Conservation (phyloP, 2,888 invertebrate species). For the Notodonta ziczac region DNA sequence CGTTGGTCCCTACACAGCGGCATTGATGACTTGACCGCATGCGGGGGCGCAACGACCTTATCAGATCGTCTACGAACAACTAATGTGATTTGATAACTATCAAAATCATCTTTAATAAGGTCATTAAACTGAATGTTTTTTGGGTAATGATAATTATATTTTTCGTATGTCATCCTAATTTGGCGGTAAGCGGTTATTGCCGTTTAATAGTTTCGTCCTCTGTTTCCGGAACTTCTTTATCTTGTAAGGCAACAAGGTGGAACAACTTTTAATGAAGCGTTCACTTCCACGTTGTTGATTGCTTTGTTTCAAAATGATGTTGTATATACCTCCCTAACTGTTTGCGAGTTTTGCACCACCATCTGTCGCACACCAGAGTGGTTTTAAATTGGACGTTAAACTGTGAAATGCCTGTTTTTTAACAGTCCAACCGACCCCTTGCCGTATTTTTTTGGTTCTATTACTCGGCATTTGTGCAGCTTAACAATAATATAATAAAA, state of each 20-base stretch:
- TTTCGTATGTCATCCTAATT: not conserved
- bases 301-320: conserved; percentile 3
- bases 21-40: conserved; percentile 32
- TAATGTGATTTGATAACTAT: conserved; percentile 22
- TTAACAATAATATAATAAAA: not conserved
- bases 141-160: not conserved
- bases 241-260: conserved; percentile 10
- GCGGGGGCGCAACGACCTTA: conserved; percentile 26
- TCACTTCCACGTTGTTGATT: conserved; percentile 6
- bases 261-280: conserved; percentile 7
- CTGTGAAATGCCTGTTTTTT: not conserved
- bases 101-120: conserved; percentile 14
- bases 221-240: conserved; percentile 24
- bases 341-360: not conserved
- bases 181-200: conserved; percentile 1
- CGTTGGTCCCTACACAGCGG: conserved; percentile 70
- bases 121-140: conserved; percentile 14
- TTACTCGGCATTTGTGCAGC: not conserved
- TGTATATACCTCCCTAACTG: conserved; percentile 1
- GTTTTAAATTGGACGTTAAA: not conserved
- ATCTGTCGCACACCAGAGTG: not conserved
- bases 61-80: conserved; percentile 25
- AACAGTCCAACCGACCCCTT: not conserved
- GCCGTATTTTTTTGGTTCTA: not conserved
- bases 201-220: conserved; percentile 18